Conservation (phyloP, 2,797 vertebrate genomes). For the Micropoecilia bifurca region DNA sequence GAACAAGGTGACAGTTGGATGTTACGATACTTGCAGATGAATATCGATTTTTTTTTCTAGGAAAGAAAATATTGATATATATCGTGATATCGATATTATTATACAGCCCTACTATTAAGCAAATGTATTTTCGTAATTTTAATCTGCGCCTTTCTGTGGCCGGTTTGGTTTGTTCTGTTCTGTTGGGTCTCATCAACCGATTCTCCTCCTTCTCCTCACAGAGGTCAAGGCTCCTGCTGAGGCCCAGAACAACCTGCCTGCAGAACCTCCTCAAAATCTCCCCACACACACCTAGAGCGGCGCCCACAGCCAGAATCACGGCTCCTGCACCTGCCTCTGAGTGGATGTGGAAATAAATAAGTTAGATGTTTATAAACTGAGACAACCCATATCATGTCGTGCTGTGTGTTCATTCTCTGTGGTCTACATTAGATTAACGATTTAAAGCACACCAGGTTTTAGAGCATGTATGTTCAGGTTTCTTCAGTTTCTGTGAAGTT, state of each 20-base stretch:
- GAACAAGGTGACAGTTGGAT: too few species aligned
- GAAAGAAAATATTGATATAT: too few species aligned
- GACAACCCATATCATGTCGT: slow-evolving; percentile 30
- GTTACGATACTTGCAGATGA: too few species aligned
- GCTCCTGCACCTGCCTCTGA: slow-evolving; percentile 22
- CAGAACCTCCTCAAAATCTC: slow-evolving; percentile 83
- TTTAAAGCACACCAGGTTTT: slow-evolving; percentile 27
- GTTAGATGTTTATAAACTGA: slow-evolving; percentile 31
- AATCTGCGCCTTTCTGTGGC: too few species aligned
- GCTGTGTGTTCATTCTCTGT: slow-evolving; percentile 57
- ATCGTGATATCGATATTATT: too few species aligned
- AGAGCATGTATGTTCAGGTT: slow-evolving; percentile 12
- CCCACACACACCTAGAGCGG: slow-evolving; percentile 68
- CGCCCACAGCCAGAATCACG: slow-evolving; percentile 9
- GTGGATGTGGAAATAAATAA: slow-evolving; percentile 27
- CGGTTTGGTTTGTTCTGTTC: not conserved
- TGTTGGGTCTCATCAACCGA: not conserved
- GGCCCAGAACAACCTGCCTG: slow-evolving; percentile 68
- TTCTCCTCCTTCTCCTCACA: slow-evolving; percentile 24
- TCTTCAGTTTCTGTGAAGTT: slow-evolving; percentile 49
- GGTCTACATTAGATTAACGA: slow-evolving; percentile 60
- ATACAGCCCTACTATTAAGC: too few species aligned
- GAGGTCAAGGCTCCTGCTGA: slow-evolving; percentile 69
- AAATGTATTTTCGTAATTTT: too few species aligned
- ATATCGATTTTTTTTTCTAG: too few species aligned